These are phyloP conservation scores for Grammomys dolichurus DNA, from an alignment of 2,113 vertebrate genomes.

Conservation along the genomic window DNA sequence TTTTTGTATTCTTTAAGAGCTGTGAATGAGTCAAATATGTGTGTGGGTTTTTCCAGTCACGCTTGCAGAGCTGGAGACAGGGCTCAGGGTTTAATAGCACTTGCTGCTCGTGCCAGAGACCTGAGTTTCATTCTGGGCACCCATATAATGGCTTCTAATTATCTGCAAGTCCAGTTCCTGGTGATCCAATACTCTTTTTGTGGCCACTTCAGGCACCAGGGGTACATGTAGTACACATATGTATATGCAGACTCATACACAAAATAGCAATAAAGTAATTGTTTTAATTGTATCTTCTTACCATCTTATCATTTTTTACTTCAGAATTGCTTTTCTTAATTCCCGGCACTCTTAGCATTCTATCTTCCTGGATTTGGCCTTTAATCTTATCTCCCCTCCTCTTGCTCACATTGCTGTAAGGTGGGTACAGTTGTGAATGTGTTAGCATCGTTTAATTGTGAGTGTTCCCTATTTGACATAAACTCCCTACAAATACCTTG, in stretches of 20 bases:
- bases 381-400: neutral
- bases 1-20: neutral
- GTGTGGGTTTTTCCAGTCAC: neutral
- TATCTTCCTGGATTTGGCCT: neutral
- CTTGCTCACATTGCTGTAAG: neutral
- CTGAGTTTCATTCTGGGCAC: neutral
- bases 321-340: constrained; percentile 39
- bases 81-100: neutral
- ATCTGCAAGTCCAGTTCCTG: neutral
- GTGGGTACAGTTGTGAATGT: neutral
- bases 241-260: neutral
- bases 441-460: constrained; percentile 27
- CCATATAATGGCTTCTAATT: neutral
- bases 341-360: neutral
- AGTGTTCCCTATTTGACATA: constrained; percentile 43
- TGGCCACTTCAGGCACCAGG: neutral
- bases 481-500: constrained; percentile 43
- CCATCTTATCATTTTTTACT: neutral
- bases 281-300: constrained; percentile 27
- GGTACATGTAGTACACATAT: neutral
- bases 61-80: neutral
- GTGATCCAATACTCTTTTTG: neutral
- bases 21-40: neutral
- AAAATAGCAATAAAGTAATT: neutral
- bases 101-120: neutral